A percentile compares a stretch with the other conserved stretches of the same genome.
phyloP scores from a whole-genome alignment of 2,888 invertebrate species.

The Notodonta dromedarius region DNA sequence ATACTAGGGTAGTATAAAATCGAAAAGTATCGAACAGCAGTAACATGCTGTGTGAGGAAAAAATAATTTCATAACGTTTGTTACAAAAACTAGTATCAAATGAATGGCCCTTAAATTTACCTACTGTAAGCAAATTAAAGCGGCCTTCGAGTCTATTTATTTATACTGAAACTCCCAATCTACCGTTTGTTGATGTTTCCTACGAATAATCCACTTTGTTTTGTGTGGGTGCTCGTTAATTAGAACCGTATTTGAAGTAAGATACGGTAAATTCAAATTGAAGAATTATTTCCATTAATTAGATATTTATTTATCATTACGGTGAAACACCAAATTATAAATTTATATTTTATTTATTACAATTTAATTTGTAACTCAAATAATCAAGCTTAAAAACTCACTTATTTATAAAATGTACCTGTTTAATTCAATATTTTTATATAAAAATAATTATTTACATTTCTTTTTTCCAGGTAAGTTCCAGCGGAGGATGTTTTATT shows the following conservation, averaged over 20 bases:
- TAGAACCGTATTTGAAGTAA: background rate
- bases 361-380: no score
- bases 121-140: slow-evolving; percentile 5
- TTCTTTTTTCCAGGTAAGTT: slow-evolving; percentile 33
- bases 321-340: no score
- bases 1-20: no score
- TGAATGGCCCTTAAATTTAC: background rate
- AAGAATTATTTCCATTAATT: no score
- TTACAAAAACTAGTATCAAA: background rate
- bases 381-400: no score
- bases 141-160: slow-evolving; percentile 11
- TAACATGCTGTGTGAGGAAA: no score
- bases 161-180: slow-evolving; percentile 18
- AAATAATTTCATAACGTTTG: background rate
- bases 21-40: no score
- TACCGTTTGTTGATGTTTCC: slow-evolving; percentile 9
- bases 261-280: no score
- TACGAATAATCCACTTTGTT: slow-evolving; percentile 16
- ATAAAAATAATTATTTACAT: slow-evolving; percentile 15
- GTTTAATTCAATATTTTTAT: no score
- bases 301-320: no score
- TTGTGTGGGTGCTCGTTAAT: slow-evolving; percentile 9
- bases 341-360: no score
- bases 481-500: slow-evolving; percentile 21
- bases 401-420: no score